Evolutionary conservation across 2,113 vertebrate species (phyloP).

Genomic region (Verasper variegatus): DNA sequence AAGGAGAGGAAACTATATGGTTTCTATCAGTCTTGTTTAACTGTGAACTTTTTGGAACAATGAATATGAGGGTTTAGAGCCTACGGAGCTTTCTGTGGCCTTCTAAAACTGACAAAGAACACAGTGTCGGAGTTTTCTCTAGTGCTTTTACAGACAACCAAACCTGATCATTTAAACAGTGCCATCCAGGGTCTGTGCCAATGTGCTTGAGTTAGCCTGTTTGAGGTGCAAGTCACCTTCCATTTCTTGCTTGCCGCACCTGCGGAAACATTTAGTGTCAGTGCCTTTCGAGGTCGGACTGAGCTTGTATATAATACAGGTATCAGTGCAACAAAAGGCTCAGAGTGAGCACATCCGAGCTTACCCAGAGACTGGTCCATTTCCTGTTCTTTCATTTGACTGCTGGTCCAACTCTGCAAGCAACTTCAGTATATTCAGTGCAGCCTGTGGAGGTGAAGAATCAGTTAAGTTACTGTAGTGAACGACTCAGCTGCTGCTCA

Average conservation of each 20-base stretch:
- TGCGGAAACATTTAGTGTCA: conserved; percentile 51
- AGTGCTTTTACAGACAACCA: conserved; percentile 86
- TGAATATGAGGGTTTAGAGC: conserved; percentile 81
- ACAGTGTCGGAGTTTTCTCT: conserved; percentile 92
- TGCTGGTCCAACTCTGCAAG: conserved; percentile 97
- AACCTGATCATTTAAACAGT: conserved; percentile 83
- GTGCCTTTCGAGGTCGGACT: not conserved
- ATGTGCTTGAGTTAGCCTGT: conserved; percentile 90
- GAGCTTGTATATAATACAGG: too few relatives aligned
- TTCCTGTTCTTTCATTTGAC: conserved; percentile 91
- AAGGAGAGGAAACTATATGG: conserved; percentile 49
- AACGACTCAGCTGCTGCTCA: not conserved
- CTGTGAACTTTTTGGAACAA: conserved; percentile 81
- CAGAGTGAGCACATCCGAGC: conserved; percentile 49
- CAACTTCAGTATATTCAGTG: conserved; percentile 96
- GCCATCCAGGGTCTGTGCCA: conserved; percentile 93
- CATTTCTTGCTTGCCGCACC: conserved; percentile 90
- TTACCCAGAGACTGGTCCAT: conserved; percentile 96
- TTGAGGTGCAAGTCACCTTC: conserved; percentile 87
- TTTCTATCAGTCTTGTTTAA: conserved; percentile 80
- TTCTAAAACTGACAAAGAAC: conserved; percentile 83
- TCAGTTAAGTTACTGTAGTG: not conserved
- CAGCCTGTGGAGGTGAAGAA: conserved; percentile 84
- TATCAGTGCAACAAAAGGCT: not conserved
- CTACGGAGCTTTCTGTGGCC: conserved; percentile 79